A percentile compares a stretch with the other conserved stretches of the same genome.
phyloP scores from a whole-genome alignment of 2,888 invertebrate species.

The Agriopis aurantiaria region DNA sequence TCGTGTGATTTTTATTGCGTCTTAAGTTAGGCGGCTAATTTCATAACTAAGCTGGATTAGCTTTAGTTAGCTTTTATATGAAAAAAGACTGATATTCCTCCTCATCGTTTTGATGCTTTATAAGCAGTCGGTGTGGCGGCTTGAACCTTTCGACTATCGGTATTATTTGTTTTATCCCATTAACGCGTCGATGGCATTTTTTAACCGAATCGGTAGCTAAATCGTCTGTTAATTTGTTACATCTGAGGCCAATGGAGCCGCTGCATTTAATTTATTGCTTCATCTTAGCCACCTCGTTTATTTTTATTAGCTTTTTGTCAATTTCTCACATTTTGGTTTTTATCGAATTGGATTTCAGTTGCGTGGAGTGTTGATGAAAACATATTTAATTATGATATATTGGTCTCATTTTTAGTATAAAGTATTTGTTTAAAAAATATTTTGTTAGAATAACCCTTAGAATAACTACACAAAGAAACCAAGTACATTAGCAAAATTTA shows the following conservation, averaged over 20 bases:
- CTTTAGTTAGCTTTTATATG: no score
- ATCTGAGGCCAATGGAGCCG: slow-evolving; percentile 78
- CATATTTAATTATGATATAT: no score
- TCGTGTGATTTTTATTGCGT: no score
- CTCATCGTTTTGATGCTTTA: no score
- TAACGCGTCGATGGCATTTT: slow-evolving; percentile 67
- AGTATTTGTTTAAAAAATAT: neutral
- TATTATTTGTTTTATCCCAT: slow-evolving; percentile 75
- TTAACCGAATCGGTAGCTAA: slow-evolving; percentile 83
- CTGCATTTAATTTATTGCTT: slow-evolving; percentile 80
- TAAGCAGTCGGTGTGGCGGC: neutral
- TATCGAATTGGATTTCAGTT: slow-evolving; percentile 31
- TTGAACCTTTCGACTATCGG: slow-evolving; percentile 56
- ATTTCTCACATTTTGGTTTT: slow-evolving; percentile 49
- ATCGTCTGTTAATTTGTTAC: slow-evolving; percentile 85
- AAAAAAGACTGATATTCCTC: no score
- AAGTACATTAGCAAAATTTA: no score
- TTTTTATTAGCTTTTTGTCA: slow-evolving; percentile 64
- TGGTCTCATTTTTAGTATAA: no score
- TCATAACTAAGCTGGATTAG: no score
- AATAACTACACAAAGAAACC: no score
- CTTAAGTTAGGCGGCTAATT: no score
- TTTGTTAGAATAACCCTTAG: no score
- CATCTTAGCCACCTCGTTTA: slow-evolving; percentile 73
- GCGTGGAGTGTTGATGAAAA: slow-evolving; percentile 23